Conservation (phyloP, 1,140 invertebrate species). For the Calephelis nemesis region DNA sequence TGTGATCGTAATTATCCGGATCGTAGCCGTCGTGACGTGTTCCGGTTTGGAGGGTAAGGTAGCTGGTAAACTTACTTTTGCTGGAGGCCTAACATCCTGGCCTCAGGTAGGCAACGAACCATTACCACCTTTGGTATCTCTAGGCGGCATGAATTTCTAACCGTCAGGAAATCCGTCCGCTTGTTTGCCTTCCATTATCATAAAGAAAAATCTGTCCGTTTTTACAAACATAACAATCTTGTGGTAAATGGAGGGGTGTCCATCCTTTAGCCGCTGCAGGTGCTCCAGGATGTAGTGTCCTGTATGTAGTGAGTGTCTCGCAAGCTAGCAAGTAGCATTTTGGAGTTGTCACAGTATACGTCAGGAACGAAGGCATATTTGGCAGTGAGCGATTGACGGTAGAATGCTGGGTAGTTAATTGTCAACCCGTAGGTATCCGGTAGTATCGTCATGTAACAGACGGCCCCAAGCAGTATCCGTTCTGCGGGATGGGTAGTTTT, state of each 20-base stretch:
- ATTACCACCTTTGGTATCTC: too few relatives aligned
- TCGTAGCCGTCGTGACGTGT: neutral
- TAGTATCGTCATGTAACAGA: conserved; percentile 13
- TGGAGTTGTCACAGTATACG: conserved; percentile 11
- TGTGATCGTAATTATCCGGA: conserved; percentile 8
- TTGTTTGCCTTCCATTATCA: too few relatives aligned
- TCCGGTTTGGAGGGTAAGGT: too few relatives aligned
- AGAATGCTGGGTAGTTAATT: conserved; percentile 10
- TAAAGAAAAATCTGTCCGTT: neutral
- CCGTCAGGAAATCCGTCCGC: too few relatives aligned
- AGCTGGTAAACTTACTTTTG: too few relatives aligned
- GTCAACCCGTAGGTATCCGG: conserved; percentile 13
- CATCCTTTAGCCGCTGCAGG: conserved; percentile 11
- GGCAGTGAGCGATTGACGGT: conserved; percentile 14
- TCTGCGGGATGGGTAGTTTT: conserved; percentile 2
- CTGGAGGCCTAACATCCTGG: too few relatives aligned
- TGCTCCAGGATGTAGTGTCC: conserved; percentile 9
- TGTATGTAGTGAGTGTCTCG: conserved; percentile 17
- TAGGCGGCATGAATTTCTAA: too few relatives aligned
- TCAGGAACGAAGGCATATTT: conserved; percentile 16
- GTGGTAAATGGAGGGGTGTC: conserved; percentile 1
- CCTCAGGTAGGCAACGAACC: too few relatives aligned
- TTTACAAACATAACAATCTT: conserved; percentile 19
- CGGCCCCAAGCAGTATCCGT: conserved; percentile 11
- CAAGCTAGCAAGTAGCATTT: conserved; percentile 9